Base-by-base conservation (phyloP, 1,140 invertebrate species). In the Cyrtorhinus lividipennis region DNA sequence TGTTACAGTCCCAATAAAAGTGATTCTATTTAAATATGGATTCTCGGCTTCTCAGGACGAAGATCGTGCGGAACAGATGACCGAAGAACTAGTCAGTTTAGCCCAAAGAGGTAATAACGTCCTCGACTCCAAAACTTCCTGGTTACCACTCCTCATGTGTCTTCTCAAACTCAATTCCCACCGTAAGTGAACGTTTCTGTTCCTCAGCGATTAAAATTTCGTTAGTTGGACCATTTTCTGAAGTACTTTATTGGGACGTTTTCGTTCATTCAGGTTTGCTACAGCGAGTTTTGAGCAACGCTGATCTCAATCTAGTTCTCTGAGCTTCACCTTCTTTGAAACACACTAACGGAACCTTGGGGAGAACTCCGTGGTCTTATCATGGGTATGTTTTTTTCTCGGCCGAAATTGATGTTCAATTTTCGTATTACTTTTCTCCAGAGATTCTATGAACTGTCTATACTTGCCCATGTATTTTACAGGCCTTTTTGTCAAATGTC, bases 401-500 rank as follows among this genome's bases (percentile, higher is more conserved):
- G n/a, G 20, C n/a, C n/a, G 1, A 2, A 61, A 20, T 18, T 8
- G 24, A 25, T 44, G 18, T 24, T 13, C 22, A 46, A 20, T 27
- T 24, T 1, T 48, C 38, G 26, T 3, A 22, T 53, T 30, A n/a
- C n/a, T n/a, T n/a, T n/a, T n/a, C n/a, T n/a, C n/a, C n/a, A n/a
- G n/a, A n/a, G n/a, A n/a, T n/a, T n/a, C n/a, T n/a, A n/a, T 44
- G 38, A 10, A 44, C 38, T 44, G 38, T 44, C 38, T n/a, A 44
- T n/a, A n/a, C n/a, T n/a, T n/a, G n/a, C n/a, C n/a, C n/a, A n/a
- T n/a, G n/a, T n/a, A n/a, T 44, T 65, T 63, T 64, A 10, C 53
- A 70, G 69, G 70, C 45, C 63, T 71, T 24, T 70, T 70, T 65
- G 68, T 70, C 8, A 71, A 71, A 66, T 71, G 69, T 64, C 59